A percentile compares a stretch with the other conserved stretches of the same genome.
Conservation (phyloP, 2,797 vertebrate species). For the Galaxias olidus region DNA sequence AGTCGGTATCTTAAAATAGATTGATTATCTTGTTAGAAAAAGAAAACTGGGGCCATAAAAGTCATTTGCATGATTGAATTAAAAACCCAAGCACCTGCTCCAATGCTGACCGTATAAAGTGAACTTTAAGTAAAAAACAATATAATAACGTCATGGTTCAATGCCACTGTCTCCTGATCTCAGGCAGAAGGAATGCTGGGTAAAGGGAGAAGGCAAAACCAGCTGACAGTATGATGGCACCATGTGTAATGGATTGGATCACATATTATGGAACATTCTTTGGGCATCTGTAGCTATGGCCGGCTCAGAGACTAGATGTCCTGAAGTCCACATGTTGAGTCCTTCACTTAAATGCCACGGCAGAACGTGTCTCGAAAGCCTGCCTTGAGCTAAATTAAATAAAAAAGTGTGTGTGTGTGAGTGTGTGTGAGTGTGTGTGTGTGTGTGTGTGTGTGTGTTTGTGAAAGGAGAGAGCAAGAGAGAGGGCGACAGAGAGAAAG, state of each 20-base stretch:
- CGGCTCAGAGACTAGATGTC: constrained; percentile 32
- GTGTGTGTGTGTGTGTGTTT: background rate
- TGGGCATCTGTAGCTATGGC: constrained; percentile 21
- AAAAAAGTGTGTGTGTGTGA: constrained; percentile 29
- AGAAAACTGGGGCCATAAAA: constrained; percentile 29
- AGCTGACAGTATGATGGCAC: constrained; percentile 36
- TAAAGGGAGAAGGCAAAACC: constrained; percentile 25
- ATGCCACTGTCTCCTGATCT: constrained; percentile 1
- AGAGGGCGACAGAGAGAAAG: background rate
- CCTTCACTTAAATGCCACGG: constrained; percentile 48
- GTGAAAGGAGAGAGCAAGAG: background rate
- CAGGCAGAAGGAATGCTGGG: constrained; percentile 34
- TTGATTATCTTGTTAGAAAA: too few relatives aligned
- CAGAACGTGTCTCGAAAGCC: constrained; percentile 31
- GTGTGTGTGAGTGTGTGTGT: constrained; percentile 4
- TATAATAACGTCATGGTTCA: constrained; percentile 22
- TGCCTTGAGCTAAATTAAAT: constrained; percentile 48
- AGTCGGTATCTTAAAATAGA: too few relatives aligned
- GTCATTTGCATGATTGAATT: constrained; percentile 35
- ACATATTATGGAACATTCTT: constrained; percentile 53
- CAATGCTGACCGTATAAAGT: background rate
- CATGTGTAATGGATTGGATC: constrained; percentile 43
- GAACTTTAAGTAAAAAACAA: background rate
- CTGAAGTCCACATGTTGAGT: constrained; percentile 27
- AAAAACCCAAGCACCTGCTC: constrained; percentile 23